Evolutionary conservation across 2,113 vertebrate genomes (phyloP).

Genomic region (Hemicordylus capensis): DNA sequence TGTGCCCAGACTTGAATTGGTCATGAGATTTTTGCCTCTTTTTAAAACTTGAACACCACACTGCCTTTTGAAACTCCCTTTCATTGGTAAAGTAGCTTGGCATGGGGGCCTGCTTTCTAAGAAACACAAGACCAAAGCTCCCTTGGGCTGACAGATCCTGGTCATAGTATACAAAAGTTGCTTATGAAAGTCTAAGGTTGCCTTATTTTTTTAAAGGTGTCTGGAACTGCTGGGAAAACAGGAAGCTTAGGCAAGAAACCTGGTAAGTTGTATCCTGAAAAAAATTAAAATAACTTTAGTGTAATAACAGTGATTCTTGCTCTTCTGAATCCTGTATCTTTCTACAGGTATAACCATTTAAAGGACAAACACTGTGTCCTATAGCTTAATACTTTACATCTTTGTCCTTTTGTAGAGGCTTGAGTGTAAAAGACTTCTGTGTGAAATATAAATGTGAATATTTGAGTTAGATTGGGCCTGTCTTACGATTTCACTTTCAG

Average conservation of each 20-base stretch:
- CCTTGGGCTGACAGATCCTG: no score
- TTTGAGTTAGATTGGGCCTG: not conserved
- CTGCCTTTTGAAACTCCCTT: not conserved
- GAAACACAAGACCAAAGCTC: not conserved
- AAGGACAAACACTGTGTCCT: not conserved
- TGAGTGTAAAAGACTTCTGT: not conserved
- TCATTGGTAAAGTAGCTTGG: not conserved
- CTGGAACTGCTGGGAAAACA: slow-evolving; percentile 92
- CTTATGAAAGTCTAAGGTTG: slow-evolving; percentile 35
- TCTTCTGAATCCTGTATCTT: not conserved
- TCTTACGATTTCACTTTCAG: not conserved
- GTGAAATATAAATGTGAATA: not conserved
- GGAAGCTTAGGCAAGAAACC: slow-evolving; percentile 98
- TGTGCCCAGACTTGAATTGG: not conserved
- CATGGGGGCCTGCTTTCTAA: not conserved
- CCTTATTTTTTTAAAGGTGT: slow-evolving; percentile 80
- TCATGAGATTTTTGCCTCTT: not conserved
- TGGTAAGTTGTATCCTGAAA: slow-evolving; percentile 78
- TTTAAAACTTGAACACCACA: not conserved
- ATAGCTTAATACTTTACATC: not conserved
- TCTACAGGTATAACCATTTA: not conserved
- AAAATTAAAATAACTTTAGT: not conserved
- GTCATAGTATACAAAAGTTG: not conserved
- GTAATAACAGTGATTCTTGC: not conserved
- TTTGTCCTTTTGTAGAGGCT: no score